Conservation (phyloP, 2,888 invertebrate species). For the Hemithea aestivaria region DNA sequence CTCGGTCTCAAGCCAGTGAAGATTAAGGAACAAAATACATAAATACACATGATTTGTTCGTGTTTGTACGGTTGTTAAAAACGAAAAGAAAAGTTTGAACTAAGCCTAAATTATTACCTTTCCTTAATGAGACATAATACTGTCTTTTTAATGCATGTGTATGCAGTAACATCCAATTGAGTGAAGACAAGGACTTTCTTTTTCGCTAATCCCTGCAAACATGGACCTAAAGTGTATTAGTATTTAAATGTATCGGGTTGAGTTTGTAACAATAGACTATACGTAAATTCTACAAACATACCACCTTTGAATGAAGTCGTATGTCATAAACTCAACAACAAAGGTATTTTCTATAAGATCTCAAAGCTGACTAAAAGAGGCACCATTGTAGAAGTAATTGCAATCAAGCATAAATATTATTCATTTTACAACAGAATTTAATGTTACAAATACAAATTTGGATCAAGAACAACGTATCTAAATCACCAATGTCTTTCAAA, state of each 20-base stretch:
- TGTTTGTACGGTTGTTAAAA: slow-evolving; percentile 26
- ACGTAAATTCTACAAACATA: not conserved
- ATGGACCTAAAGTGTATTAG: slow-evolving; percentile 21
- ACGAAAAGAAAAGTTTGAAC: slow-evolving; percentile 12
- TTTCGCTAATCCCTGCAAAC: slow-evolving; percentile 20
- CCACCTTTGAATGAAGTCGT: slow-evolving; percentile 13
- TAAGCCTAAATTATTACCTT: slow-evolving; percentile 3
- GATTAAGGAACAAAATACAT: slow-evolving; percentile 20
- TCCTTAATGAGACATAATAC: not conserved
- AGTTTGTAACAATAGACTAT: slow-evolving; percentile 19
- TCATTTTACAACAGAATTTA: slow-evolving; percentile 5
- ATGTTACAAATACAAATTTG: not conserved
- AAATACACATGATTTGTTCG: slow-evolving; percentile 33
- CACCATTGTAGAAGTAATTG: slow-evolving; percentile 6
- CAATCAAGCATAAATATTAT: slow-evolving; percentile 20
- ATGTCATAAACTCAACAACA: slow-evolving; percentile 25
- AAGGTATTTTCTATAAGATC: slow-evolving; percentile 17
- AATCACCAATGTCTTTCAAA: not conserved
- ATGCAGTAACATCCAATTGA: not conserved
- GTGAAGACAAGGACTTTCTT: slow-evolving; percentile 2
- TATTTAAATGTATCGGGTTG: slow-evolving; percentile 19
- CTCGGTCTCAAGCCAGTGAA: slow-evolving; percentile 14
- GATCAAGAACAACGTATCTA: too few species aligned
- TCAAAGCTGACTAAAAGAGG: slow-evolving; percentile 16
- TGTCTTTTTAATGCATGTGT: not conserved